A percentile compares a stretch with the other conserved stretches of the same genome.
Conservation (phyloP, 2,888 invertebrate genomes). For the Cremastinae sp. region DNA sequence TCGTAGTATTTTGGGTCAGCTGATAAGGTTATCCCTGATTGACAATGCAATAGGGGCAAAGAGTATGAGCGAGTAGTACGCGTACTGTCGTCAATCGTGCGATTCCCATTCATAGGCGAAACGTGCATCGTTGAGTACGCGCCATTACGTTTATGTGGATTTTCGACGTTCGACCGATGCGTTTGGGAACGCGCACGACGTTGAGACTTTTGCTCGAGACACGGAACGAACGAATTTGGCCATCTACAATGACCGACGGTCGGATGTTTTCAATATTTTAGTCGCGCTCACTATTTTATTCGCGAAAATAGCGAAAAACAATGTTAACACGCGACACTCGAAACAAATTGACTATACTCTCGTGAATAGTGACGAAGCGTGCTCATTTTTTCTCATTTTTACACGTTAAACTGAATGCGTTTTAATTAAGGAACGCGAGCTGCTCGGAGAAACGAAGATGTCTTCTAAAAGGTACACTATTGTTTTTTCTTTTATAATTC, state of each 20-base stretch:
- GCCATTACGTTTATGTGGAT: conserved; percentile 36
- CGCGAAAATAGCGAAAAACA: conserved; percentile 66
- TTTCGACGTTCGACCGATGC: conserved; percentile 45
- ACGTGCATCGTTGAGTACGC: conserved; percentile 24
- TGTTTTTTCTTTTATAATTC: conserved; percentile 65
- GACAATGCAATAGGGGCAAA: conserved; percentile 22
- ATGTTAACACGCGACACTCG: conserved; percentile 70
- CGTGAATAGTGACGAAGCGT: conserved; percentile 61
- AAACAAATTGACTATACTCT: conserved; percentile 67
- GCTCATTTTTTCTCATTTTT: conserved; percentile 66
- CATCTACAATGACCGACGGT: conserved; percentile 75
- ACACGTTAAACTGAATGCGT: conserved; percentile 68
- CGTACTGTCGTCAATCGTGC: background rate
- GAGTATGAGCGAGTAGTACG: too few species aligned
- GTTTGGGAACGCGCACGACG: conserved; percentile 56
- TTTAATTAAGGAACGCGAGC: conserved; percentile 68
- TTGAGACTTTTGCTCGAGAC: conserved; percentile 1
- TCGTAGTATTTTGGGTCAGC: conserved; percentile 48
- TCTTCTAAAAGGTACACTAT: conserved; percentile 79
- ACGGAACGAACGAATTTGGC: conserved; percentile 58
- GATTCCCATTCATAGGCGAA: conserved; percentile 26
- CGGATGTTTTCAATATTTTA: conserved; percentile 73
- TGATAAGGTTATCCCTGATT: conserved; percentile 53
- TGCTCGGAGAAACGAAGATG: conserved; percentile 76
- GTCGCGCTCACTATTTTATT: conserved; percentile 75